Evolutionary conservation across 2,888 invertebrate species (phyloP).

Genomic region (Catocala fraxini): DNA sequence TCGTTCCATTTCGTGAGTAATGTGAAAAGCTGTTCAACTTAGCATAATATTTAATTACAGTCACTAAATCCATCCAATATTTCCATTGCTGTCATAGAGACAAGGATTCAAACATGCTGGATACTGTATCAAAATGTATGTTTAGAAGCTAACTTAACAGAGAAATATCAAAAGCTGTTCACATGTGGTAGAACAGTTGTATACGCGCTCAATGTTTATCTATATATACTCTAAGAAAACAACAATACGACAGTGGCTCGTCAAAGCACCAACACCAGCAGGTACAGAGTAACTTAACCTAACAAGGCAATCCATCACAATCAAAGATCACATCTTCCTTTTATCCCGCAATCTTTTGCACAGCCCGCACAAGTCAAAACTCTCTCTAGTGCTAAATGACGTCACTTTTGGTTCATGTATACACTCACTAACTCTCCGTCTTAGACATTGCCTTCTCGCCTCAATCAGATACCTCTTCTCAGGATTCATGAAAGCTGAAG

Average conservation of each 20-base stretch:
- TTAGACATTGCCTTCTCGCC: constrained; percentile 55
- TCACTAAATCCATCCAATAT: no score
- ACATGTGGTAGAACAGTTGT: no score
- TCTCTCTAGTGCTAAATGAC: constrained; percentile 50
- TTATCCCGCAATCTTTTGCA: constrained; percentile 33
- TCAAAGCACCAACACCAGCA: constrained; percentile 21
- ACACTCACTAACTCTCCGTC: constrained; percentile 59
- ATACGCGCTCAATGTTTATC: no score
- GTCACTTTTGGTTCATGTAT: constrained; percentile 58
- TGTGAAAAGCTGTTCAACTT: no score
- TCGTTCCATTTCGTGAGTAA: no score
- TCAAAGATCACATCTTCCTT: neutral
- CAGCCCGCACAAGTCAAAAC: constrained; percentile 56
- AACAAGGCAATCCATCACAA: constrained; percentile 21
- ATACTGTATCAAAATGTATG: no score
- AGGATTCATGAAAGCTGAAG: constrained; percentile 59
- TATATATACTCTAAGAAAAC: no score
- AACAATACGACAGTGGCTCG: constrained; percentile 4
- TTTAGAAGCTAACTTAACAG: no score
- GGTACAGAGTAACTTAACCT: constrained; percentile 20
- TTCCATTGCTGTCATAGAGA: no score
- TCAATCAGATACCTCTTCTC: constrained; percentile 62
- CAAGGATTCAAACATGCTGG: no score
- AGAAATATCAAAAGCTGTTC: no score
- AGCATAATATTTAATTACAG: no score